phyloP scores from a whole-genome alignment of 2,888 invertebrate species.

The Calliscelio sp. region DNA sequence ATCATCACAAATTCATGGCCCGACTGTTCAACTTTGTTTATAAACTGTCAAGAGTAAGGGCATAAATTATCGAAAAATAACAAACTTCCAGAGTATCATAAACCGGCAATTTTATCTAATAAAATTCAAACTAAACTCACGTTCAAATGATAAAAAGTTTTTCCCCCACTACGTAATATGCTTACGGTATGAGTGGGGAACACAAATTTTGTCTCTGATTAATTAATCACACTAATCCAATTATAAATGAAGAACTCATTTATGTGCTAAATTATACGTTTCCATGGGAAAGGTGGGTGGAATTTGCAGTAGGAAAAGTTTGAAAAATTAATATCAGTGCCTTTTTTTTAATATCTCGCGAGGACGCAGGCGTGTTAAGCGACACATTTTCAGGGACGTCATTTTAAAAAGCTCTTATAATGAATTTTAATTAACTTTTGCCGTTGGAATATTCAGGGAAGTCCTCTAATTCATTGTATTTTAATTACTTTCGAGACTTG shows the following conservation, averaged over 20 bases:
- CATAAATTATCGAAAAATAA: slow-evolving; percentile 72
- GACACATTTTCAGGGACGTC: slow-evolving; percentile 19
- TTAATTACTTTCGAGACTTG: slow-evolving; percentile 43
- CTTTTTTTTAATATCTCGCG: no score
- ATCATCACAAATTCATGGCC: slow-evolving; percentile 73
- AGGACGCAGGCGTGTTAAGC: neutral
- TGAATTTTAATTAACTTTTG: slow-evolving; percentile 55
- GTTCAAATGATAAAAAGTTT: slow-evolving; percentile 41
- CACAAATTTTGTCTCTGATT: no score
- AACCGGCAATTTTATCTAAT: slow-evolving; percentile 52
- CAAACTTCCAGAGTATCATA: slow-evolving; percentile 59
- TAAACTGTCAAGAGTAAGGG: slow-evolving; percentile 69
- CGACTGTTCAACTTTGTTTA: slow-evolving; percentile 70
- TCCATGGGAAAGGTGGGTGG: no score
- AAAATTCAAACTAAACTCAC: slow-evolving; percentile 47
- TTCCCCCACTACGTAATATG: no score
- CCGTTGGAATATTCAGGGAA: slow-evolving; percentile 38
- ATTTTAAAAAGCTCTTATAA: slow-evolving; percentile 44
- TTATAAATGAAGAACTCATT: neutral
- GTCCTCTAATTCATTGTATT: slow-evolving; percentile 48
- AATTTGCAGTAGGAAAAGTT: no score
- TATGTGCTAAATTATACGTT: no score
- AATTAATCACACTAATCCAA: slow-evolving; percentile 29
- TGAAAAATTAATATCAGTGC: no score
- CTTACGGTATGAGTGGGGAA: no score